Evolutionary conservation across 2,888 invertebrate species (phyloP).

Genomic region (Cataglyphis cursor): DNA sequence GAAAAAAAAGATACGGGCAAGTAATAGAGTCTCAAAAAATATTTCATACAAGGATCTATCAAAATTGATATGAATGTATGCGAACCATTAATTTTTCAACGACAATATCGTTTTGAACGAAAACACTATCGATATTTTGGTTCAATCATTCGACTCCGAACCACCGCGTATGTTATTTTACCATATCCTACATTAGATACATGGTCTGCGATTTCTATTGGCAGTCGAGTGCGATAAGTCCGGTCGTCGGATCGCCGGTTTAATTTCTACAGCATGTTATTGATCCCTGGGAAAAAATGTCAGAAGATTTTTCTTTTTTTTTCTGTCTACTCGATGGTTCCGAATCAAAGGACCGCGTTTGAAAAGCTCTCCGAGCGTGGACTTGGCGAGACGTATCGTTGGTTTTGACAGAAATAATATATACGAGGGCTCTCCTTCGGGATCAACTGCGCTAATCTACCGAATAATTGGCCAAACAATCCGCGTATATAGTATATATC

Average conservation of each 20-base stretch:
- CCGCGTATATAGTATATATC: background rate
- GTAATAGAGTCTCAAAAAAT: background rate
- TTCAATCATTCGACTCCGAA: background rate
- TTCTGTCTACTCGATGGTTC: slow-evolving; percentile 16
- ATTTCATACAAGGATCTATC: background rate
- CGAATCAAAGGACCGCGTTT: slow-evolving; percentile 33
- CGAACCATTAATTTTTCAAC: background rate
- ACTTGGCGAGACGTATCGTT: slow-evolving; percentile 41
- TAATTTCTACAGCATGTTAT: slow-evolving; percentile 49
- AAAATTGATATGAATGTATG: background rate
- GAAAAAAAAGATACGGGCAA: background rate
- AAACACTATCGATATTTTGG: background rate
- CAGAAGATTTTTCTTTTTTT: slow-evolving; percentile 27
- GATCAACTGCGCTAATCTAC: slow-evolving; percentile 16
- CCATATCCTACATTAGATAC: background rate
- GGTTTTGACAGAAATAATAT: slow-evolving; percentile 43
- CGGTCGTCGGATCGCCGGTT: slow-evolving; percentile 1
- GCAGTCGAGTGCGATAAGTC: slow-evolving; percentile 34
- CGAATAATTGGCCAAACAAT: slow-evolving; percentile 39
- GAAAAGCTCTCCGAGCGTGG: slow-evolving; percentile 29
- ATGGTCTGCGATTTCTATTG: slow-evolving; percentile 10
- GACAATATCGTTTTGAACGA: background rate
- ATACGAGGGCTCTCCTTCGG: slow-evolving; percentile 25
- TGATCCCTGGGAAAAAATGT: slow-evolving; percentile 37
- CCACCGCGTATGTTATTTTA: background rate